Evolutionary conservation across 2,888 invertebrate species (phyloP), one percentile per base, ranked within the genome.

Genomic region (Oscheius sp.): DNA sequence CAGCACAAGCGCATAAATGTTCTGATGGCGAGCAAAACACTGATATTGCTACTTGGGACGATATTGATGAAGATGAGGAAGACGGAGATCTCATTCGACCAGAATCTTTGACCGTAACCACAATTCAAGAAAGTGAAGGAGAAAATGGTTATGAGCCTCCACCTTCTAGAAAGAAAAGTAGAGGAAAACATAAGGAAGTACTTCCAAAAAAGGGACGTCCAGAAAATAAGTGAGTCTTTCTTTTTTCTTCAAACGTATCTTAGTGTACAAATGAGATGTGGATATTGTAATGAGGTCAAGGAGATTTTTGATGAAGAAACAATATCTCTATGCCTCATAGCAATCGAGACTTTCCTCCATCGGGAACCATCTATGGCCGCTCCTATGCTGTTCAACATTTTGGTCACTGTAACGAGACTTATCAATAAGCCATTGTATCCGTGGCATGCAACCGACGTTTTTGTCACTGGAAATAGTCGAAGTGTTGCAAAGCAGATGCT

Each of bases 271-370:
- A 80, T 87, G 39, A 71, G 90, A 86, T 95, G 95, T 87, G 91
- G 93, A 0, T 94, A 95, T 87, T 98, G 97, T 88, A 95, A 95
- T 17, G 91, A 92, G 1, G 90, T 92, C 3, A 91, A 92, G 73
- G 95, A 96, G 87, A 92, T 94, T 87, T 97, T 96, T 88, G 95
- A 94, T 75, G 97, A 98, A 87, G 97, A 98, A 87, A 96, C 97
- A 87, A 73, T 86, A 6, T 83, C 83, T 23, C 90, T 97, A 65
- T 92, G 95, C 84, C 93, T 98, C 81, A 93, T 96, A 55, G 93
- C 93, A 74, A 89, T 98, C 75, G 94, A 94, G 31, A 96, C 97
- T 0, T 96, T 95, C 88, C 93, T 98, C 74, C 96, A 97, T 86
- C 90, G 97, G 25, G 96, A 97, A 88, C 96, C 97, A 0, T 91